phyloP scores from a whole-genome alignment of 2,797 vertebrate species.

The Leptatherina wallacei region DNA sequence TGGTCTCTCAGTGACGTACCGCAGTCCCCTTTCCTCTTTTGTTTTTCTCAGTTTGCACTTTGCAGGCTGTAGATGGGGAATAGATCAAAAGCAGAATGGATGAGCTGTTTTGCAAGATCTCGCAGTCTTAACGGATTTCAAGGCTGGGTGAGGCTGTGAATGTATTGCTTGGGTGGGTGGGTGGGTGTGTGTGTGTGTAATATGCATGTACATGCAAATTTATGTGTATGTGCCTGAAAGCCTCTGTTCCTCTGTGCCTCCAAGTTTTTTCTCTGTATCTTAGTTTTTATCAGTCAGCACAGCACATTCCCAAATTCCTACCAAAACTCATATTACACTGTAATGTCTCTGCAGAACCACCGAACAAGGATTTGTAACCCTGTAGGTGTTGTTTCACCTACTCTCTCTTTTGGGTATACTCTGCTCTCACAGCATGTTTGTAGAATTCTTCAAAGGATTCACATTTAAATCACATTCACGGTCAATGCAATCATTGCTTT shows the following conservation, averaged over 20 bases:
- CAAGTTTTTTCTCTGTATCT: slow-evolving; percentile 63
- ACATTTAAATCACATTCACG: slow-evolving; percentile 16
- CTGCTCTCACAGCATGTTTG: slow-evolving; percentile 19
- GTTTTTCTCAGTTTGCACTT: slow-evolving; percentile 78
- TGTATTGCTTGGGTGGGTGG: slow-evolving; percentile 60
- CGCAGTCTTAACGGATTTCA: slow-evolving; percentile 82
- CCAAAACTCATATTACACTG: slow-evolving; percentile 24
- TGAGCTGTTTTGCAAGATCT: slow-evolving; percentile 81
- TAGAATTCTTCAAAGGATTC: slow-evolving; percentile 12
- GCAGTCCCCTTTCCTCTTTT: slow-evolving; percentile 77
- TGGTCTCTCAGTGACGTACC: slow-evolving; percentile 75
- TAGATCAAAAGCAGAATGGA: slow-evolving; percentile 82
- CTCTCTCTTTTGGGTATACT: slow-evolving; percentile 10
- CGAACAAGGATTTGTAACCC: slow-evolving; percentile 27
- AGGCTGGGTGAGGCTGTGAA: slow-evolving; percentile 74
- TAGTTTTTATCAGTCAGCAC: slow-evolving; percentile 53
- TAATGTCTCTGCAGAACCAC: slow-evolving; percentile 37
- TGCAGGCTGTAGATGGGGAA: slow-evolving; percentile 81
- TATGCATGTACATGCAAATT: slow-evolving; percentile 72
- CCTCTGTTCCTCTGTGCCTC: slow-evolving; percentile 66
- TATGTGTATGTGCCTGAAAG: slow-evolving; percentile 63
- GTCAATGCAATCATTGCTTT: neutral
- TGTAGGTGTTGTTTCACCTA: slow-evolving; percentile 33
- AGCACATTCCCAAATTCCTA: slow-evolving; percentile 46
- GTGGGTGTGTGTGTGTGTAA: slow-evolving; percentile 42